These are phyloP conservation scores for Tor tambroides DNA, from an alignment of 2,113 vertebrate species.

Conservation along the genomic window DNA sequence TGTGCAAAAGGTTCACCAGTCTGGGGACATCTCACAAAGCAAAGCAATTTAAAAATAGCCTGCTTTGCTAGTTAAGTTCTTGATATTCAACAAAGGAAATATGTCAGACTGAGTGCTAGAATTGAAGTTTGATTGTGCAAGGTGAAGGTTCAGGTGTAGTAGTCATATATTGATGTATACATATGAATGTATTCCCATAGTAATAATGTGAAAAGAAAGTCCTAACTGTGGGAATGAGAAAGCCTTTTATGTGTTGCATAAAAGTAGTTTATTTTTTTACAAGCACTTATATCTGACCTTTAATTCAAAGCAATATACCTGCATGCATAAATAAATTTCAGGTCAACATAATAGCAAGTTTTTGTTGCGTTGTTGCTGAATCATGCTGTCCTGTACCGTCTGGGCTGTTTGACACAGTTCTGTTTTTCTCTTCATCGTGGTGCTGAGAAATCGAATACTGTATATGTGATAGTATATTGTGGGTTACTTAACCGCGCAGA, in stretches of 20 bases:
- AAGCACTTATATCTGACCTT: not conserved
- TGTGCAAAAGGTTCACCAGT: conserved; percentile 40
- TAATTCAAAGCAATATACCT: not conserved
- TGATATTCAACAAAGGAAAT: conserved; percentile 13
- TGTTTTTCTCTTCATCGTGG: not conserved
- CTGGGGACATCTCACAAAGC: conserved; percentile 48
- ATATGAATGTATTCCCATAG: not conserved
- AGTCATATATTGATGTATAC: not conserved
- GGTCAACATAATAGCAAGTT: not conserved
- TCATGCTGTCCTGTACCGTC: not conserved
- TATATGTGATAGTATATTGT: not conserved
- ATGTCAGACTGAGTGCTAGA: conserved; percentile 3
- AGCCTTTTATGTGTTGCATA: not conserved
- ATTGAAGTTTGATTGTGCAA: not conserved
- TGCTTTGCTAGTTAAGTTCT: conserved; percentile 15
- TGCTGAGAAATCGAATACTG: not conserved
- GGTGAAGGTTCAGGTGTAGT: not conserved
- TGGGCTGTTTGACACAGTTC: not conserved
- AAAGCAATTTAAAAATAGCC: conserved; percentile 49
- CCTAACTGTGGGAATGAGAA: not conserved
- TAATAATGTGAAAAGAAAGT: not conserved
- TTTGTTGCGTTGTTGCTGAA: not conserved
- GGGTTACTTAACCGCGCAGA: not conserved
- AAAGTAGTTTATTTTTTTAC: not conserved
- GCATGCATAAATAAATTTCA: not conserved